Evolutionary conservation across 2,888 invertebrate species (phyloP).

Genomic region (Rosalia funebris): DNA sequence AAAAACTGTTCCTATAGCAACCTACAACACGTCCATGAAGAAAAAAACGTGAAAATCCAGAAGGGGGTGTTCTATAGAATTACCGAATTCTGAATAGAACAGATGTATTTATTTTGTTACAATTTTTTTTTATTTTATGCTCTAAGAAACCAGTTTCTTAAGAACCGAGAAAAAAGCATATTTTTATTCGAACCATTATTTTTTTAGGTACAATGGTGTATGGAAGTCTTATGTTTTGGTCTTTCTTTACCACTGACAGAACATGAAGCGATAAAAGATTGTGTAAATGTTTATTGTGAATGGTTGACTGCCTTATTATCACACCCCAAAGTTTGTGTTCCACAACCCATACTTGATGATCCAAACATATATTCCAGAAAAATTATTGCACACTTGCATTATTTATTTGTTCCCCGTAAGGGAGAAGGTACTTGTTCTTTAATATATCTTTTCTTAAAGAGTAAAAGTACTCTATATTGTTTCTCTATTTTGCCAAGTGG

Average conservation of each 20-base stretch:
- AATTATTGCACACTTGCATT: slow-evolving; percentile 92
- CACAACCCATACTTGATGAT: slow-evolving; percentile 87
- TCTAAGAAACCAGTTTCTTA: not conserved
- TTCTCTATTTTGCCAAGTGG: too few relatives aligned
- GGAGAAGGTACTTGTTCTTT: slow-evolving; percentile 84
- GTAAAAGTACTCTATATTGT: too few relatives aligned
- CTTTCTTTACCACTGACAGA: slow-evolving; percentile 89
- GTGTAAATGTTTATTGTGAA: slow-evolving; percentile 96
- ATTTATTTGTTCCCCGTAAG: slow-evolving; percentile 91
- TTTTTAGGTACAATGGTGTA: slow-evolving; percentile 84
- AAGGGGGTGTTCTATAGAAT: too few relatives aligned
- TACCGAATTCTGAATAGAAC: too few relatives aligned
- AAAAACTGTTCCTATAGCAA: too few relatives aligned
- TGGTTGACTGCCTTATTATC: slow-evolving; percentile 92
- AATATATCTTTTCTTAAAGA: too few relatives aligned
- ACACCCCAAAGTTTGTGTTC: slow-evolving; percentile 86
- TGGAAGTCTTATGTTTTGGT: slow-evolving; percentile 91
- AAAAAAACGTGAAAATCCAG: too few relatives aligned
- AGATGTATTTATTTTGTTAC: slow-evolving; percentile 6
- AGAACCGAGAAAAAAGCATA: not conserved
- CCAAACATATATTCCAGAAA: slow-evolving; percentile 90
- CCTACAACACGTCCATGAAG: too few relatives aligned
- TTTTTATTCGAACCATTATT: slow-evolving; percentile 7
- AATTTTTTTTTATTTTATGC: slow-evolving; percentile 6
- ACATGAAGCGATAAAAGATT: slow-evolving; percentile 94